Evolutionary conservation across 64 coral and sea anemone species (phyloP), one percentile per base, ranked within the genome.

Genomic region (Montipora capricornis): DNA sequence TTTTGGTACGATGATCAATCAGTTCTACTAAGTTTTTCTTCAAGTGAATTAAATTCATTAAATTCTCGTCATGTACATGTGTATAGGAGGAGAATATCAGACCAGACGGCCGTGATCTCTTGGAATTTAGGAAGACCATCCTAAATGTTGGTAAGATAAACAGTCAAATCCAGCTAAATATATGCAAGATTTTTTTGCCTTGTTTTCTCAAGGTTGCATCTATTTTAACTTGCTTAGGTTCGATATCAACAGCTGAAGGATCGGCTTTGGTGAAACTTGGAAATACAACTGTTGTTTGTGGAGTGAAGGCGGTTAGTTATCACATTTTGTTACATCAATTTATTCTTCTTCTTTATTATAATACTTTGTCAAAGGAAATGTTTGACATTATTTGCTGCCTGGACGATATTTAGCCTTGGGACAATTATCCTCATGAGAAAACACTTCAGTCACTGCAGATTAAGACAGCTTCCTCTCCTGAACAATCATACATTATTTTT

Each of bases 231-330:
- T 89, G 76, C 15, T 8, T 20, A 99, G 98, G 98, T 49, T 99
- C 98, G 0, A 95, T 99, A 87, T 94, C 98, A 53, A 99, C 98
- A 81, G 95, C 98, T 47, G 95, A 99, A 70, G 98, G 98, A 7
- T 99, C 98, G 47, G 78, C 98, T 67, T 37, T 99, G 73, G 98
- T 99, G 3, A 99, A 99, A 83, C 84, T 99, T 76, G 98, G 98
- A 73, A 99, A 93, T 68, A 99, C 98, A 51, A 96, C 98, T 52
- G 92, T 99, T 44, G 87, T 96, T 44, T 99, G 98, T 83, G 98
- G 98, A 85, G 86, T 99, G 6, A 99, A 96, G 26, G 95, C 98
- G 74, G 98, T 99, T 81, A 94, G 98, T 94, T 14, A 12, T 64
- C 60, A 64, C 13, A 64, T 12, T 64, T 64, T 64, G 3, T 64